Base-by-base conservation (phyloP, 2,888 invertebrate genomes). In the Sceliomorpha sp. region DNA sequence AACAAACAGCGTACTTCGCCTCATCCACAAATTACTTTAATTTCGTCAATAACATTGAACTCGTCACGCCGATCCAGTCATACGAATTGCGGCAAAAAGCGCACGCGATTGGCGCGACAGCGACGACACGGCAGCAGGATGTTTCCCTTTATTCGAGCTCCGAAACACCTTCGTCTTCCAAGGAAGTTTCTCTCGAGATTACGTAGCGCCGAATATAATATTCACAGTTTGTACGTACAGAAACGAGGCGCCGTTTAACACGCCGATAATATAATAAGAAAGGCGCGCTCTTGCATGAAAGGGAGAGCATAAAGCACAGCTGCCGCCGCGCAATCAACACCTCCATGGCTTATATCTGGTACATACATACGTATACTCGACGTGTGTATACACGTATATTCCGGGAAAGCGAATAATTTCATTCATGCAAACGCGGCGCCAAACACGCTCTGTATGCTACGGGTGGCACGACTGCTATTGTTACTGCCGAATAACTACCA, bases 381-480 rank as follows among this genome's bases (percentile, higher is more conserved):
- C 72, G 69, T 73, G 75, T 76, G 64, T 70, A 39, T 67, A 68
- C 68, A 71, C 78, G 77, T 76, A 81, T 81, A 82, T 87, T 87
- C 85, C 83, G 79, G 82, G 86, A 86, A 77, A 87, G 85, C 82
- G 79, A 84, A 85, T 86, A 84, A 87, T 87, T 87, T 83, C 85
- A 83, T 86, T 86, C 85, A 79, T 87, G 83, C 85, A 86, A 86
- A 84, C 79, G 76, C 79, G 81, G 75, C 72, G 81, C 79, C 84
- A 84, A 69, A 69, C 84, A 83, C 70, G 68, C 72, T 72, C 68
- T 56, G 50, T 56, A 68, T 68, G 63, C 53, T 55, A 64, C 70
- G 55, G 66, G 72, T 72, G 70, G 66, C 70, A 63, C 70, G 56
- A 64, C 59, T 69, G 70, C 73, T 77, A 77, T 73, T 77, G 63